Percentiles rank a stretch among this genome's conserved stretches.
Conservation (phyloP, 2,888 invertebrate species). For the Diarsia mendica region DNA sequence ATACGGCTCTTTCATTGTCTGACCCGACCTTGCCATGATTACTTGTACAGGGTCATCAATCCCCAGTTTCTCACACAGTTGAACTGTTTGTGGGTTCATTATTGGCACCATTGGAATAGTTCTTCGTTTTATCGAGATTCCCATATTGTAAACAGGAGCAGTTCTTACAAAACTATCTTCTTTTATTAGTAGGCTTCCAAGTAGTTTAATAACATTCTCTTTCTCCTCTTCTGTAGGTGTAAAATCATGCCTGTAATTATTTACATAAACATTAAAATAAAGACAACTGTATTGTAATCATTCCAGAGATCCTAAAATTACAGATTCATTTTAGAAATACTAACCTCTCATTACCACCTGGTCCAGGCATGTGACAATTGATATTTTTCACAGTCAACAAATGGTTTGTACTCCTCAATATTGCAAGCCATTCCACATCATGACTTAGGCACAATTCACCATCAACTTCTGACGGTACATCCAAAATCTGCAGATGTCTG, state of each 20-base stretch:
- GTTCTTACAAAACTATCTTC: slow-evolving; percentile 95
- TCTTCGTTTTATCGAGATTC: slow-evolving; percentile 68
- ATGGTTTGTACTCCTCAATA: slow-evolving; percentile 97
- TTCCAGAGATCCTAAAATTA: background rate
- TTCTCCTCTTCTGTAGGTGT: slow-evolving; percentile 94
- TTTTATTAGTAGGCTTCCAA: slow-evolving; percentile 92
- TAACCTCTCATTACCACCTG: slow-evolving; percentile 92
- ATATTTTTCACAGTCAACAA: slow-evolving; percentile 93
- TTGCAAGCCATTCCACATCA: slow-evolving; percentile 98
- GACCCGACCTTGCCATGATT: slow-evolving; percentile 88
- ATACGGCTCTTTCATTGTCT: slow-evolving; percentile 77
- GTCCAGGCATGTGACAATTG: slow-evolving; percentile 95
- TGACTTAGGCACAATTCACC: slow-evolving; percentile 91
- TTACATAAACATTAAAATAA: slow-evolving; percentile 2
- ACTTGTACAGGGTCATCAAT: slow-evolving; percentile 95
- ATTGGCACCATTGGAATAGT: slow-evolving; percentile 86
- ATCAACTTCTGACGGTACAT: slow-evolving; percentile 90
- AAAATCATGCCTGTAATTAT: slow-evolving; percentile 91
- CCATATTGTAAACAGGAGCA: slow-evolving; percentile 91
- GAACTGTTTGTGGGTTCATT: slow-evolving; percentile 92
- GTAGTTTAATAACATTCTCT: slow-evolving; percentile 90
- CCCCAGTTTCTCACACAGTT: slow-evolving; percentile 92
- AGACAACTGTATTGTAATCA: background rate
- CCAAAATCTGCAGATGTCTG: slow-evolving; percentile 96
- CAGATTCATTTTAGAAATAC: slow-evolving; percentile 11